Base-by-base conservation (phyloP, 2,888 invertebrate species). In the Drosophila borealis region DNA sequence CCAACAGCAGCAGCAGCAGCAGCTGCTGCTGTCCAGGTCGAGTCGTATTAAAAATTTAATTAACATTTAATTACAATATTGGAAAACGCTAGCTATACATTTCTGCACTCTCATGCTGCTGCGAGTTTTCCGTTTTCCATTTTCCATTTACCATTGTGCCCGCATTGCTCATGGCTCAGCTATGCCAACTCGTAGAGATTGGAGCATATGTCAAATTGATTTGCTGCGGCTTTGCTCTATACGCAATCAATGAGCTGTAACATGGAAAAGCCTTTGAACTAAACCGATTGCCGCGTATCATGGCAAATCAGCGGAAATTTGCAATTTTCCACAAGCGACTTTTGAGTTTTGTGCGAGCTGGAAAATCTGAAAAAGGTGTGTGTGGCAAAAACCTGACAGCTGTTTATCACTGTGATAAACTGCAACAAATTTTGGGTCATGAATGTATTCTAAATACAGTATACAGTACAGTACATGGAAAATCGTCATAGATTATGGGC, bases 171-270 rank as follows among this genome's bases (percentile, higher is more conserved):
- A 67, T 62, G 48, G 67, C 49, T 59, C 46, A 55, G 60, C 48
- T 57, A 72, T 71, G 68, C 59, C 29, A 42, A 44, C 48, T 57
- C 53, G 44, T 37, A 37, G 49, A 50, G 57, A 68, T 72, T 66
- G 75, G 63, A 59, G 70, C 80, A 83, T 70, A 72, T 85, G 88
- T 85, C 88, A 88, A 80, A 82, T 81, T 75, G 85, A 84, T 84
- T 84, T 81, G 75, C 42, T 66, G 70, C 72, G 78, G 68, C 72
- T 73, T 68, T 62, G 73, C 50, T 73, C 70, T 59, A 50, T 56
- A 42, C 42, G 70, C 61, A 70, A 48, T 69, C 84, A 85, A 54
- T 84, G 88, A 88, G 76, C 82, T 85, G 88, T 76, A 78, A 88
- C 78, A 48, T 78, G 64, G 65, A 79, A 87, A 78, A 75, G 56